Evolutionary conservation across 2,797 vertebrate species (phyloP).

Genomic region (Myripristis jacobus): DNA sequence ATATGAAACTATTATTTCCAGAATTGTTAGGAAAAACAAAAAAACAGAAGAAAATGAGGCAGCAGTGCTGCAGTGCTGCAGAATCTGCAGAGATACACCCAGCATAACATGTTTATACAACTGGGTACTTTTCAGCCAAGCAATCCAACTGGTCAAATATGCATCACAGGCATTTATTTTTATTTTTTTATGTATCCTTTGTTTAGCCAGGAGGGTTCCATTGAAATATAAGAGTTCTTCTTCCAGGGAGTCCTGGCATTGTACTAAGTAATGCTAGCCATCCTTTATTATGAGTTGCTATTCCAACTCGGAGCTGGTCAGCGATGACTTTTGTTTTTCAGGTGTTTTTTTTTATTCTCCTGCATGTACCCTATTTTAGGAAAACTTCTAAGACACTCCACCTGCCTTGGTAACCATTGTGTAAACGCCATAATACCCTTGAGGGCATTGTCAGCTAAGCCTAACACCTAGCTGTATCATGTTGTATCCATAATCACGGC

Average conservation of each 20-base stretch:
- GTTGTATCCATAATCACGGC: slow-evolving; percentile 30
- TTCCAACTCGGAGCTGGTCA: slow-evolving; percentile 2
- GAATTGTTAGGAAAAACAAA: slow-evolving; percentile 36
- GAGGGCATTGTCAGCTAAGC: background rate
- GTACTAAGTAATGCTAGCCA: too few relatives aligned
- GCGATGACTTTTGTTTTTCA: background rate
- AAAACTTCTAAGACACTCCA: background rate
- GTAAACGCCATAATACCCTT: background rate
- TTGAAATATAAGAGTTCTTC: too few relatives aligned
- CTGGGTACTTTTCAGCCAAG: background rate
- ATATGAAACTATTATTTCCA: slow-evolving; percentile 52
- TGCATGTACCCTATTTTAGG: background rate
- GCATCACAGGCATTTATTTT: slow-evolving; percentile 26
- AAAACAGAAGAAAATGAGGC: background rate
- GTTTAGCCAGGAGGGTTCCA: too few relatives aligned
- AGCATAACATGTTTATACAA: background rate
- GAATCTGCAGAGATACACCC: slow-evolving; percentile 12
- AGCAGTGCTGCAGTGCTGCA: slow-evolving; percentile 5
- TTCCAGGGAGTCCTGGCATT: too few relatives aligned
- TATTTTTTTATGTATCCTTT: too few relatives aligned
- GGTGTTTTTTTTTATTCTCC: background rate
- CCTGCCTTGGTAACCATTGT: background rate
- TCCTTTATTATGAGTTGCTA: background rate
- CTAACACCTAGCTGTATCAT: background rate
- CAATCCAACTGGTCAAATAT: slow-evolving; percentile 51